Conservation (phyloP, 2,888 invertebrate genomes). For the Gortyna flavago region DNA sequence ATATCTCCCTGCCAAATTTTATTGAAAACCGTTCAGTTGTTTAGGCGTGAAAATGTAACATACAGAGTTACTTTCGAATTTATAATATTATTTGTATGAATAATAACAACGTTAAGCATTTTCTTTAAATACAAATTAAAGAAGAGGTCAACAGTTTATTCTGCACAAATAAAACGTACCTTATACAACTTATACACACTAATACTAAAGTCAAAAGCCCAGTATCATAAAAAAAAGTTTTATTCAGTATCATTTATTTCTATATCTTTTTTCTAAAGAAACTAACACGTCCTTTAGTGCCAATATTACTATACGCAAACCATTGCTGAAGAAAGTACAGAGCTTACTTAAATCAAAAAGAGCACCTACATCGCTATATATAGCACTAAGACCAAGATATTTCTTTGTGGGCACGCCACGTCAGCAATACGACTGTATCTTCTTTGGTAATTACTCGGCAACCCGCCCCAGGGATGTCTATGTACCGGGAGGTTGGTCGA, state of each 20-base stretch:
- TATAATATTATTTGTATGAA: too few relatives aligned
- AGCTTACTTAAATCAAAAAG: conserved; percentile 50
- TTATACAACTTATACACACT: neutral
- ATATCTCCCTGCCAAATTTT: too few relatives aligned
- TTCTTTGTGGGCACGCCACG: conserved; percentile 64
- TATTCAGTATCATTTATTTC: neutral
- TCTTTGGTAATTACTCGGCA: conserved; percentile 77
- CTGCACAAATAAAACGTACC: neutral
- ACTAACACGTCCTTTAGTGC: neutral
- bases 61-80: too few relatives aligned
- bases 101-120: too few relatives aligned
- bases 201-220: neutral
- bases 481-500: conserved; percentile 16
- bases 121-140: too few relatives aligned
- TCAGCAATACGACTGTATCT: conserved; percentile 73
- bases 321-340: conserved; percentile 12
- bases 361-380: conserved; percentile 11
- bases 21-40: too few relatives aligned
- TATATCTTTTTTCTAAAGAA: neutral
- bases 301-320: neutral
- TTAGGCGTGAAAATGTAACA: too few relatives aligned
- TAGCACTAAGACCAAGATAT: conserved; percentile 44
- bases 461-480: conserved; percentile 65
- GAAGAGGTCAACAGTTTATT: neutral
- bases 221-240: neutral